These are phyloP conservation scores for Cheilosia vernalis DNA, from an alignment of 2,888 invertebrate genomes.

Conservation along the genomic window DNA sequence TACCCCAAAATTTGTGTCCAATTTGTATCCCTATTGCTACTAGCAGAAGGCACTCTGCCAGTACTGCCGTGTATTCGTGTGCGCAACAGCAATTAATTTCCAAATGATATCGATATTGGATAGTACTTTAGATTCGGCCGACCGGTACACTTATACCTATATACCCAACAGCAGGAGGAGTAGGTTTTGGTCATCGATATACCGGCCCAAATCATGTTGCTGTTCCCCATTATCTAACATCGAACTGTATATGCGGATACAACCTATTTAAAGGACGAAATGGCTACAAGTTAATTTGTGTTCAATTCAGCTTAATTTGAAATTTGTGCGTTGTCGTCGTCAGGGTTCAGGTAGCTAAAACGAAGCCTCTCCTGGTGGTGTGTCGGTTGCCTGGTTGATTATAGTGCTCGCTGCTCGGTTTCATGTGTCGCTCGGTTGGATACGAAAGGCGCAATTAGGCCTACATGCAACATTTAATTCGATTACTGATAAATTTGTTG, in stretches of 20 bases:
- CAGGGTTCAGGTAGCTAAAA: conserved; percentile 30
- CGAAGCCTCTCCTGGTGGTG: conserved; percentile 5
- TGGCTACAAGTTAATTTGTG: conserved; percentile 47
- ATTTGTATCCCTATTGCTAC: background rate
- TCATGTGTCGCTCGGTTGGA: conserved; percentile 5
- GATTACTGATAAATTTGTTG: conserved; percentile 60
- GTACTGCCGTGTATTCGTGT: conserved; percentile 22
- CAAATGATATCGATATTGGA: conserved; percentile 53
- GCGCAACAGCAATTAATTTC: conserved; percentile 62
- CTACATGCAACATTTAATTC: conserved; percentile 58
- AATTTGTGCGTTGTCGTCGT: conserved; percentile 18
- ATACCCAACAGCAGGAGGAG: conserved; percentile 6
- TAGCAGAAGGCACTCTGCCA: background rate
- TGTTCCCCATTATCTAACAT: conserved; percentile 1
- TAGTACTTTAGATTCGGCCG: conserved; percentile 8
- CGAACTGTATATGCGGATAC: background rate
- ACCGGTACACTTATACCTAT: conserved; percentile 4
- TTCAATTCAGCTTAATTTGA: conserved; percentile 52
- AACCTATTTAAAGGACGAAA: conserved; percentile 18
- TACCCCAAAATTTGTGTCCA: background rate
- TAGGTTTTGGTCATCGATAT: conserved; percentile 45
- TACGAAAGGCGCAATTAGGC: conserved; percentile 48
- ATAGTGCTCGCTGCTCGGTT: conserved; percentile 14
- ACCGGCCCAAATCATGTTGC: conserved; percentile 26
- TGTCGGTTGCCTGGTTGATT: conserved; percentile 12